A percentile compares a stretch with the other conserved stretches of the same genome.
phyloP scores from a whole-genome alignment of 1,140 invertebrate species.

The Drosophila biarmipes region DNA sequence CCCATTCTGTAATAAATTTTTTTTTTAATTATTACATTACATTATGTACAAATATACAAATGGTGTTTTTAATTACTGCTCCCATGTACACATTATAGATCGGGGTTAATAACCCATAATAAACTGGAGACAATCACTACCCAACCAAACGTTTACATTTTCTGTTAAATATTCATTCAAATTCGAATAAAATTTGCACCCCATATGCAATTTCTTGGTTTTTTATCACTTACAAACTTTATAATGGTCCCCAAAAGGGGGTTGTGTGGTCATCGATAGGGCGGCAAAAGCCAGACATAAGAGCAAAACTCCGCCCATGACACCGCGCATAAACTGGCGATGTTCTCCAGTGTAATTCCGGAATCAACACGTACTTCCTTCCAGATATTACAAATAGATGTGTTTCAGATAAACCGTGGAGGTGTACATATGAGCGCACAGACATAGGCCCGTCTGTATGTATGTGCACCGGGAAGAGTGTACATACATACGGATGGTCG shows the following conservation, averaged over 20 bases:
- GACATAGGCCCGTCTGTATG: conserved; percentile 16
- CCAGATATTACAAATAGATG: conserved; percentile 2
- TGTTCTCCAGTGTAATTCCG: neutral
- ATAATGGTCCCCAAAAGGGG: neutral
- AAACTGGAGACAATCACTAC: too few relatives aligned
- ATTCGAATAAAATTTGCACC: too few relatives aligned
- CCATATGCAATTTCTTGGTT: too few relatives aligned
- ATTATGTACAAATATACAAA: too few relatives aligned
- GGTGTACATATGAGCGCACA: conserved; percentile 2
- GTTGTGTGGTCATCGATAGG: neutral
- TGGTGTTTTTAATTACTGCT: too few relatives aligned
- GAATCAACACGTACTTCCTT: conserved; percentile 34
- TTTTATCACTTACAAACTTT: neutral
- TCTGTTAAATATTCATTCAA: too few relatives aligned
- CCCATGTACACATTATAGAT: too few relatives aligned
- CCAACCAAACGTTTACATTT: too few relatives aligned
- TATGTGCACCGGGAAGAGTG: conserved; percentile 31
- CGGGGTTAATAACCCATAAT: too few relatives aligned
- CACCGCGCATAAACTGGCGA: neutral
- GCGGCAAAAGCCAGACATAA: conserved; percentile 10
- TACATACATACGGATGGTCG: conserved; percentile 45
- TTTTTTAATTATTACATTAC: too few relatives aligned
- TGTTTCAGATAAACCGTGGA: conserved; percentile 27
- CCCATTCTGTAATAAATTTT: conserved; percentile 52
- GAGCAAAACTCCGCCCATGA: neutral